Conservation (phyloP, 92 coral and sea anemone genomes). For the Zoanthus gigantus region DNA sequence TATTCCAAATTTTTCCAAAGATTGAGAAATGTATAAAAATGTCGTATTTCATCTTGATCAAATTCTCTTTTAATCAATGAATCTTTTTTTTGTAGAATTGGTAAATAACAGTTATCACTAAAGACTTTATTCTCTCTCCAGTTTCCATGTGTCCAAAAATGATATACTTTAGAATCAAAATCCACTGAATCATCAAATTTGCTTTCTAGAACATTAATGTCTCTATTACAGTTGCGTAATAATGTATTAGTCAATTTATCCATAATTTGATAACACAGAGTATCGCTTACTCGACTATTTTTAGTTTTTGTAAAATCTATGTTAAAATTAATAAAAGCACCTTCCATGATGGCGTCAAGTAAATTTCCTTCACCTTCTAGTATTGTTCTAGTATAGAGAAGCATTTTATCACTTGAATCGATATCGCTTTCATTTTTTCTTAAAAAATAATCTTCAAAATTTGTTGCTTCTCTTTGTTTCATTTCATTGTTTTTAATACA, state of each 20-base stretch:
- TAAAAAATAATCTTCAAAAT: background rate
- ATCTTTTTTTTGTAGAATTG: too few species aligned
- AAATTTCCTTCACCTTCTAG: background rate
- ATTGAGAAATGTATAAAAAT: background rate
- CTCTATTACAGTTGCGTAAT: background rate
- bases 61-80: too few species aligned
- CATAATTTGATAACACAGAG: background rate
- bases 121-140: background rate
- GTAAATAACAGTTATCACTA: background rate
- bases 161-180: background rate
- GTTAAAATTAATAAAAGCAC: background rate
- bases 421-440: background rate
- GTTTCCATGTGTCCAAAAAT: background rate
- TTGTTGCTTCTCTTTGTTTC: background rate
- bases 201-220: background rate
- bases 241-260: background rate
- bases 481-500: too few species aligned
- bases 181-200: background rate
- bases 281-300: background rate
- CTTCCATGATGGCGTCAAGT: background rate
- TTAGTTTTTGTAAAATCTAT: too few species aligned
- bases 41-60: background rate
- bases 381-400: background rate
- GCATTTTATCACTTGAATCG: too few species aligned
- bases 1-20: background rate